Percentiles rank a stretch among this genome's conserved stretches.
These are phyloP conservation scores for Pyrgilauda ruficollis DNA, from an alignment of 2,113 vertebrate genomes.

Conservation along the genomic window DNA sequence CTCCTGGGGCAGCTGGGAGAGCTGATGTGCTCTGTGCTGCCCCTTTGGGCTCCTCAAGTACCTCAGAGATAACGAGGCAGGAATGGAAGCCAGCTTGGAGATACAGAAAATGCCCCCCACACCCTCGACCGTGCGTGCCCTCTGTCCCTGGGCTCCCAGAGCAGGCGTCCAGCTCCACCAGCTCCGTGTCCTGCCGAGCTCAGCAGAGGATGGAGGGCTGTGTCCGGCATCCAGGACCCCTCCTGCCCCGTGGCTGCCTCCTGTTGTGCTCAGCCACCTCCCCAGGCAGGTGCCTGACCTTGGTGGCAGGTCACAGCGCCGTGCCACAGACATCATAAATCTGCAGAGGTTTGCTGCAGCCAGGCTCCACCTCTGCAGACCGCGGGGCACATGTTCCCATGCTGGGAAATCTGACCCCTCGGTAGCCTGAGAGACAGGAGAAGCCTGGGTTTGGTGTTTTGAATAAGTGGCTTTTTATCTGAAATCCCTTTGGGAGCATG, in stretches of 20 bases:
- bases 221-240: not conserved
- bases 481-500: constrained; percentile 72
- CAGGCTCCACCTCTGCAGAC: constrained; percentile 36
- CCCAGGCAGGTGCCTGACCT: not conserved
- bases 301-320: not conserved
- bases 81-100: not conserved
- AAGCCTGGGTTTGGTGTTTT: constrained; percentile 59
- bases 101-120: not conserved
- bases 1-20: not conserved
- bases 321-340: constrained; percentile 1
- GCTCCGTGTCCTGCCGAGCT: rapidly evolving
- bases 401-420: constrained; percentile 55
- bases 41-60: not conserved
- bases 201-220: not conserved
- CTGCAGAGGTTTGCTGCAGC: not conserved
- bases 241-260: not conserved
- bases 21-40: not conserved
- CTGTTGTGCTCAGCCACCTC: not conserved
- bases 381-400: not conserved
- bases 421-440: constrained; percentile 47
- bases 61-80: rapidly evolving
- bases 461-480: constrained; percentile 78
- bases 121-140: not conserved
- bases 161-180: not conserved
- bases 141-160: not conserved